These are phyloP conservation scores for Pocillopora verrucosa DNA, from an alignment of 64 coral and sea anemone species.

Conservation along the genomic window DNA sequence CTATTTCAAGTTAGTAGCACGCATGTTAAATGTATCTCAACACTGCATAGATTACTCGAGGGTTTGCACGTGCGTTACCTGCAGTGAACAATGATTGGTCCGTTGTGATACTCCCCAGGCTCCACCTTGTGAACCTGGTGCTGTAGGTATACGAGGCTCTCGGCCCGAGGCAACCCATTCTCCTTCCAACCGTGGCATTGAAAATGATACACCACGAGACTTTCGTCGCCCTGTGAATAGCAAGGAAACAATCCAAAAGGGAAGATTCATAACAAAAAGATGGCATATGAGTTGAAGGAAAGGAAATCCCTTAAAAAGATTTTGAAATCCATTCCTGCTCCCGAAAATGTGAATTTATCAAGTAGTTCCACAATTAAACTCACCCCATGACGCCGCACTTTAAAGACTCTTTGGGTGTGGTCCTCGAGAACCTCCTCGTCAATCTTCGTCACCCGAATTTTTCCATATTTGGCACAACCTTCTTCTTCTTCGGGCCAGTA, in stretches of 20 bases:
- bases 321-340: background rate
- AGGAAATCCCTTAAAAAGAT: background rate
- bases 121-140: constrained; percentile 89
- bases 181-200: constrained; percentile 70
- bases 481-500: constrained; percentile 78
- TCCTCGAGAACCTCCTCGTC: constrained; percentile 78
- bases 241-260: background rate
- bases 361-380: background rate
- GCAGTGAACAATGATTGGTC: constrained; percentile 83
- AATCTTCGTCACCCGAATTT: constrained; percentile 75
- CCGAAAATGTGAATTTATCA: background rate
- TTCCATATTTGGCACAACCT: constrained; percentile 68
- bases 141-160: constrained; percentile 74
- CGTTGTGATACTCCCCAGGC: constrained; percentile 52
- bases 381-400: constrained; percentile 81
- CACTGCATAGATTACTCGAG: too few relatives aligned
- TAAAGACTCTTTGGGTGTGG: constrained; percentile 86
- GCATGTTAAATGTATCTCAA: too few relatives aligned
- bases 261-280: too few relatives aligned
- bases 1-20: too few relatives aligned
- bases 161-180: constrained; percentile 43
- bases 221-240: constrained; percentile 55
- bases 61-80: constrained; percentile 28
- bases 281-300: too few relatives aligned
- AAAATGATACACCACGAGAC: constrained; percentile 79